Conservation (phyloP, 92 coral and sea anemone genomes). For the Parazoanthus swiftii region DNA sequence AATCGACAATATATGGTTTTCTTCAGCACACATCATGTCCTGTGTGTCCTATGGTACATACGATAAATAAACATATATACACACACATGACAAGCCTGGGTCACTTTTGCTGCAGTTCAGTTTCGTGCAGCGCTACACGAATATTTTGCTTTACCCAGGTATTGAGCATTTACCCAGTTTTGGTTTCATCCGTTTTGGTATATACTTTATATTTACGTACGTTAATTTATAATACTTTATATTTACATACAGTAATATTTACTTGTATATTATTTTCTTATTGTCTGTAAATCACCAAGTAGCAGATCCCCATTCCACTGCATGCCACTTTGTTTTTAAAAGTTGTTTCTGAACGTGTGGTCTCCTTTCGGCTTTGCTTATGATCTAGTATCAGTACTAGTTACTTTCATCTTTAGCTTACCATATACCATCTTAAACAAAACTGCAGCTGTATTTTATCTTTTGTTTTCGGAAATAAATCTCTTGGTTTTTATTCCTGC, state of each 20-base stretch:
- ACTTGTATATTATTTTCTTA: not conserved
- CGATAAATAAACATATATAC: too few relatives aligned
- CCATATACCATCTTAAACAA: not conserved
- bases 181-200: too few relatives aligned
- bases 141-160: too few relatives aligned
- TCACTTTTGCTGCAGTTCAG: too few relatives aligned
- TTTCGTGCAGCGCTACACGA: too few relatives aligned
- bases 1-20: too few relatives aligned
- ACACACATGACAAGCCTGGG: too few relatives aligned
- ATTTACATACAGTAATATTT: not conserved
- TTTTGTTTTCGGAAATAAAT: not conserved
- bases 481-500: not conserved
- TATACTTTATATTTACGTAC: too few relatives aligned
- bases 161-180: too few relatives aligned
- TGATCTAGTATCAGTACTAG: not conserved
- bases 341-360: not conserved
- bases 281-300: not conserved
- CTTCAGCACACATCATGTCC: too few relatives aligned
- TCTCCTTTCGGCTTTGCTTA: not conserved
- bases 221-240: too few relatives aligned
- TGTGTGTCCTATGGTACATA: too few relatives aligned
- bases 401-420: not conserved
- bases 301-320: constrained; percentile 2
- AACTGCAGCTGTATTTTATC: constrained; percentile 2
- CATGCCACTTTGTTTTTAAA: not conserved